Evolutionary conservation across 2,113 vertebrate species (phyloP), one percentile per base, ranked within the genome.

Genomic region (Rynchops niger): DNA sequence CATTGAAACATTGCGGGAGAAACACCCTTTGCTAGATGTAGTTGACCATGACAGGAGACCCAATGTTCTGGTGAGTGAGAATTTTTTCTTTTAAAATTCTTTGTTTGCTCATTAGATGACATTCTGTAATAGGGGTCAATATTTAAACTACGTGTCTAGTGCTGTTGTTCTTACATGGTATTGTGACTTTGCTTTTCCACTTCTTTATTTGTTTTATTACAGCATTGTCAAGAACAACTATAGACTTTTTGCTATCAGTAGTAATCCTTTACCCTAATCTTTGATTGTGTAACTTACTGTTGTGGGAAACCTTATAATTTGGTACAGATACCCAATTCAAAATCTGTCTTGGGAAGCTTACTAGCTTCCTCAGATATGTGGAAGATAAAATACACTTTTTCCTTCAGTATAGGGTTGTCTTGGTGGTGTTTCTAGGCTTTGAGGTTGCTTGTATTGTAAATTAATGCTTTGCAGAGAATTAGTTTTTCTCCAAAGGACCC

Each of bases 1-100:
- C 72, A 96, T 99, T 1, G 98, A 99, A 83, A 97, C 98, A 62
- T 61, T 99, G 56, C 82, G 98, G 61, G 98, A 99, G 93, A 98
- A 98, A 4, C 98, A 98, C 91, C 99, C 99, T 9, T 98, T 99
- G 94, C 98, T 99, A 78, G 99, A 99, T 95, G 98, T 98, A 90
- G 98, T 99, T 91, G 99, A 99, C 79, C 98, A 99, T 72, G 98
- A 98, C 89, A 96, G 98, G 70, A 98, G 97, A 38, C 98, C 99
- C 27, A 96, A 55, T 3, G 43, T 97, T 56, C 73, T 97, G 88
- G 99, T 99, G 86, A 90, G 99, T 98, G 69, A 5, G 11, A 11
- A 11, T 29, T 81, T 86, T 86, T 43, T 66, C 18, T 25, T 66
- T 63, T 22, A 32, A 69, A 55, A 23, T 49, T 36, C 36, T 67